These are phyloP conservation scores for Mythimna albipuncta DNA, from an alignment of 2,888 invertebrate genomes.

Conservation along the genomic window DNA sequence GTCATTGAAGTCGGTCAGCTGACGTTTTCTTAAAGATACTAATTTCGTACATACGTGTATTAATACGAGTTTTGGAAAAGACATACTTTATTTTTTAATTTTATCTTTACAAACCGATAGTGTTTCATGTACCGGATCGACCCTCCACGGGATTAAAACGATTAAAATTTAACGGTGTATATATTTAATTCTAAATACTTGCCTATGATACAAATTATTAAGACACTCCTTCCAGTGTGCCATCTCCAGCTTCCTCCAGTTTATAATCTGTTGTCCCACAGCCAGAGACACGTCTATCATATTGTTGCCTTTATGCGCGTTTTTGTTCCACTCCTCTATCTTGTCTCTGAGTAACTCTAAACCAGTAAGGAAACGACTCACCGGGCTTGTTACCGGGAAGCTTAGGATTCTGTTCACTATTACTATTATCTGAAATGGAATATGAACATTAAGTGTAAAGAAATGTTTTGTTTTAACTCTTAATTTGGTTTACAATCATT, in stretches of 20 bases:
- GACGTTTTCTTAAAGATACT: too few species aligned
- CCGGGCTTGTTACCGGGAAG: conserved; percentile 95
- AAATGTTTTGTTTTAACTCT: too few species aligned
- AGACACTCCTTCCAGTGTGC: conserved; percentile 96
- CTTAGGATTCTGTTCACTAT: conserved; percentile 92
- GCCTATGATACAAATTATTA: conserved; percentile 92
- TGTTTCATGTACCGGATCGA: too few species aligned
- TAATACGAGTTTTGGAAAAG: too few species aligned
- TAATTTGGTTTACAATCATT: too few species aligned
- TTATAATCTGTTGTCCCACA: conserved; percentile 95
- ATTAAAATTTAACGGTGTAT: too few species aligned
- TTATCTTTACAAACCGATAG: too few species aligned
- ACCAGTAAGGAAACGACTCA: conserved; percentile 97
- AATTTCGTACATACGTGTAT: too few species aligned
- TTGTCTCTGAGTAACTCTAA: conserved; percentile 96
- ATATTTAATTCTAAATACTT: too few species aligned
- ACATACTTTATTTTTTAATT: too few species aligned
- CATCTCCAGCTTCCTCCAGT: conserved; percentile 97
- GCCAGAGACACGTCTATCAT: conserved; percentile 93
- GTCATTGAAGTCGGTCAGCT: too few species aligned
- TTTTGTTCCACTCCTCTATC: conserved; percentile 97
- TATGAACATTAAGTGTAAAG: background rate
- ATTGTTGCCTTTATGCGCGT: conserved; percentile 96
- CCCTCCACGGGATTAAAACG: too few species aligned
- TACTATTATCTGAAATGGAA: conserved; percentile 89